Percentiles rank a stretch among this genome's conserved stretches.
phyloP scores from a whole-genome alignment of 2,797 vertebrate species.

The Cryptoblepharus egeriae region DNA sequence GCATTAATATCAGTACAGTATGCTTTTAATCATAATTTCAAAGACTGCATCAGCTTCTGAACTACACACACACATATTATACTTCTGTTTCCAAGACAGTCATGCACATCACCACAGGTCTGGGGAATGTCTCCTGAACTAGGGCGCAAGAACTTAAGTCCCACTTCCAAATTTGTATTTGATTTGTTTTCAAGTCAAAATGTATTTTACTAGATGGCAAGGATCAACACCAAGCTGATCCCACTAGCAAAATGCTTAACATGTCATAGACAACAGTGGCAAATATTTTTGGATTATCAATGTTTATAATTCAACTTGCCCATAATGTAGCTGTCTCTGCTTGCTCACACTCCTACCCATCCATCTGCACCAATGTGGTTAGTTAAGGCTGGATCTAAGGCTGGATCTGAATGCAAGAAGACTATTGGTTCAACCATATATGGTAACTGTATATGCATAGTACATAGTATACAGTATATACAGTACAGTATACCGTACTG shows the following conservation, averaged over 20 bases:
- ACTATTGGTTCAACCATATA: neutral
- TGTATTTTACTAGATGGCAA: neutral
- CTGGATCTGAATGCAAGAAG: neutral
- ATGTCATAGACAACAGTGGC: neutral
- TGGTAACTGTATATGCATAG: too few relatives aligned
- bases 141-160: neutral
- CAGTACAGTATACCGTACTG: too few relatives aligned
- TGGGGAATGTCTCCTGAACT: neutral
- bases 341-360: neutral
- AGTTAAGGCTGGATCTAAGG: neutral
- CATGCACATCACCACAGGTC: neutral
- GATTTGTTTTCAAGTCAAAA: conserved; percentile 16
- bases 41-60: neutral
- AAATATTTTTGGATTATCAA: neutral
- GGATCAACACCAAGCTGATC: neutral
- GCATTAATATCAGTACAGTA: neutral
- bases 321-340: neutral
- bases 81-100: neutral
- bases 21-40: neutral
- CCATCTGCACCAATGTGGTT: neutral
- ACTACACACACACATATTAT: neutral
- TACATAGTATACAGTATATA: too few relatives aligned
- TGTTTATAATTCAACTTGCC: neutral
- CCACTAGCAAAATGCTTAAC: neutral
- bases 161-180: neutral